A percentile compares a stretch with the other conserved stretches of the same genome.
Conservation (phyloP, 2,797 vertebrate genomes). For the Pelobates cultripes region DNA sequence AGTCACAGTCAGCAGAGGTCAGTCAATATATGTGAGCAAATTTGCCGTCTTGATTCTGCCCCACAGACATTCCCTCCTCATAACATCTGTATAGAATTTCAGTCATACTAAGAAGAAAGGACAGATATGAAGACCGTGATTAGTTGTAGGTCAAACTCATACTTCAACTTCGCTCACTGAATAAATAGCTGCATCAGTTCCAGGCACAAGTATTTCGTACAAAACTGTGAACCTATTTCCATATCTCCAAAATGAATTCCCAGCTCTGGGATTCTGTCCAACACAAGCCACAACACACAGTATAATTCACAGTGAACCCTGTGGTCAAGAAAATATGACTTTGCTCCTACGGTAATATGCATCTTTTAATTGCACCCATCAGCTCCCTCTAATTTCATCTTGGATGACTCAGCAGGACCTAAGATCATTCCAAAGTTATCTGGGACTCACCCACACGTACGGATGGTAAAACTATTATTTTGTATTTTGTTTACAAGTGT, state of each 20-base stretch:
- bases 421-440: slow-evolving; percentile 3
- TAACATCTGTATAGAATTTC: too few species aligned
- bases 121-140: too few species aligned
- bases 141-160: too few species aligned
- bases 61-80: too few species aligned
- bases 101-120: too few species aligned
- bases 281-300: slow-evolving; percentile 35
- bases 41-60: too few species aligned
- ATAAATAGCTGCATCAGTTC: too few species aligned
- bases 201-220: too few species aligned
- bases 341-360: neutral
- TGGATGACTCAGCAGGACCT: slow-evolving; percentile 29
- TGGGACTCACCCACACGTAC: slow-evolving; percentile 30
- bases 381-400: slow-evolving; percentile 43
- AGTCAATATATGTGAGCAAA: too few species aligned
- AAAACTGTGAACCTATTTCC: too few species aligned
- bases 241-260: neutral
- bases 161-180: too few species aligned
- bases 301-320: slow-evolving; percentile 45
- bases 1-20: too few species aligned
- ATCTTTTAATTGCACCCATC: slow-evolving; percentile 33
- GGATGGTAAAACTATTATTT: neutral
- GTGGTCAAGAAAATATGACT: slow-evolving; percentile 20
- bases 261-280: neutral
- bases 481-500: neutral